phyloP scores from a whole-genome alignment of 2,113 vertebrate genomes.

The Prietella phreatophila region DNA sequence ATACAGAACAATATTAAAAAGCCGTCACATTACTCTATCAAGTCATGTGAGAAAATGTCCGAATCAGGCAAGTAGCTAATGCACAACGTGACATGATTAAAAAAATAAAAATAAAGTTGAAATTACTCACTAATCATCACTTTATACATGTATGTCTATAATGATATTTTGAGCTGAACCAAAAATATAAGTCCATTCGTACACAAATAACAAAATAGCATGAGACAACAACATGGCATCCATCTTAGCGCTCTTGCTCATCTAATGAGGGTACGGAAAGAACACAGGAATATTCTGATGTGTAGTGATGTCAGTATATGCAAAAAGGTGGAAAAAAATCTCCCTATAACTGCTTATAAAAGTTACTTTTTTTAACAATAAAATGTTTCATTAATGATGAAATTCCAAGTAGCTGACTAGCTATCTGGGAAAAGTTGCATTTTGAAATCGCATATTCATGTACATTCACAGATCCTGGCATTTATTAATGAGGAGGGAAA shows the following conservation, averaged over 20 bases:
- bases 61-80: neutral
- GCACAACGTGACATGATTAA: neutral
- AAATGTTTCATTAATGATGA: neutral
- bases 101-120: neutral
- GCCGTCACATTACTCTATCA: neutral
- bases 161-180: no score
- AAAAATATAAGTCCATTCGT: neutral
- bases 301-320: neutral
- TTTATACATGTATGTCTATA: neutral
- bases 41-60: neutral
- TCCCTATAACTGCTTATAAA: no score
- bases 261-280: neutral
- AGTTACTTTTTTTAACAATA: neutral
- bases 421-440: neutral
- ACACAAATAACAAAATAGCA: neutral
- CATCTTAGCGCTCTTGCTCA: neutral
- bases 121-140: neutral
- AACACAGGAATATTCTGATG: neutral
- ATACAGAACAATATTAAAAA: neutral
- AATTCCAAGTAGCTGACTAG: neutral
- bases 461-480: neutral
- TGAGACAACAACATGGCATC: neutral
- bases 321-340: neutral
- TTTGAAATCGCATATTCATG: neutral
- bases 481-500: conserved; percentile 13